Evolutionary conservation across 2,797 vertebrate genomes (phyloP), one percentile per base, ranked within the genome.

Genomic region (Coluber constrictor): DNA sequence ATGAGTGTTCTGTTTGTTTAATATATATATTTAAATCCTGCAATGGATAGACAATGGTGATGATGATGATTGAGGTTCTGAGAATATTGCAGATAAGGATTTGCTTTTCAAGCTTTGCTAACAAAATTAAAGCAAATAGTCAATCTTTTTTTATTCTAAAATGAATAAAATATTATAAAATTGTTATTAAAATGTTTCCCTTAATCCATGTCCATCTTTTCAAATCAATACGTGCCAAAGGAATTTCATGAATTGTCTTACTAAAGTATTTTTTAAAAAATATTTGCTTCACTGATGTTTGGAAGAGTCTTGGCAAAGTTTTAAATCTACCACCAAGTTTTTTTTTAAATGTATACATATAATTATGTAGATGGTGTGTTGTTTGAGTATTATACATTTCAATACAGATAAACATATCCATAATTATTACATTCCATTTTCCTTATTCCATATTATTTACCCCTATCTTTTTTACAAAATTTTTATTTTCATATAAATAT

Each of bases 91-190:
- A 87, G n/a, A 93, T 94, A 47, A 87, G 23, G 90, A 3, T 90
- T 32, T 4, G 56, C 92, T 95, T 83, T 57, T 91, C 0, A 12
- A n/a, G 13, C 90, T 95, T 95, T 92, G 55, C 56, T 86, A 94
- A 93, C 51, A 55, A 92, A 89, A 90, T 56, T 54, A 90, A 94
- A 95, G 88, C 13, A 32, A 94, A 94, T 18, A 90, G 16, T 94
- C 79, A 94, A 90, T 60, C 25, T 63, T 63, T 63, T 91, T 3
- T 29, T 83, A 90, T 88, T 94, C 87, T 66, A 5, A 83, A 79
- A 79, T 37, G 37, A 83, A 83, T 83, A 20, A 12, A 43, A 88
- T 47, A 60, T 70, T 74, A 87, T 56, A 70, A 87, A 88, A 63
- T 61, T 43, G 27, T 60, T 54, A 89, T 32, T n/a, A 74, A 51